phyloP scores from a whole-genome alignment of 2,797 vertebrate genomes.

The Furcifer pardalis region DNA sequence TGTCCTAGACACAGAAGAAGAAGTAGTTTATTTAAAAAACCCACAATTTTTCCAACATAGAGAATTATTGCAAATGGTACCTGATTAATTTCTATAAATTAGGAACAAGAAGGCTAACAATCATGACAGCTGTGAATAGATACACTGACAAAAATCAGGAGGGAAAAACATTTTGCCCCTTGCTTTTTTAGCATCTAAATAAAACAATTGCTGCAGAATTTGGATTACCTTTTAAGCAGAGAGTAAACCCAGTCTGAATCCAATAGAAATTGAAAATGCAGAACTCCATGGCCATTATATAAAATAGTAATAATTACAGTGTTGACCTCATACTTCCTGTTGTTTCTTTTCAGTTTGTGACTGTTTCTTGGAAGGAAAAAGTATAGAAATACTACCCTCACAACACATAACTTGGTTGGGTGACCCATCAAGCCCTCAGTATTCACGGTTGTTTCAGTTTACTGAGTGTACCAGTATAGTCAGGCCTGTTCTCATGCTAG shows the following conservation, averaged over 20 bases:
- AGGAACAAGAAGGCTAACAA: not conserved
- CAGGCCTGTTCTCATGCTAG: no score
- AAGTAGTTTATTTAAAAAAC: no score
- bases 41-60: not conserved
- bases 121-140: not conserved
- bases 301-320: not conserved
- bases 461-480: no score
- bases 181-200: not conserved
- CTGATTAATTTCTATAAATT: not conserved
- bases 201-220: not conserved
- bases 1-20: no score
- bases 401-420: not conserved
- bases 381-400: not conserved
- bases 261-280: not conserved
- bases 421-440: no score
- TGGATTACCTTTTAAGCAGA: not conserved
- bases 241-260: not conserved
- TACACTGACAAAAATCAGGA: not conserved
- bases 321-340: slow-evolving; percentile 17
- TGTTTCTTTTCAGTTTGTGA: slow-evolving; percentile 8
- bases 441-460: not conserved
- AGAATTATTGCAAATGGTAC: not conserved
- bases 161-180: not conserved
- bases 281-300: not conserved
- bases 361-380: not conserved